A percentile compares a stretch with the other conserved stretches of the same genome.
These are phyloP conservation scores for Anastrepha ludens DNA, from an alignment of 1,140 invertebrate species.

Conservation along the genomic window DNA sequence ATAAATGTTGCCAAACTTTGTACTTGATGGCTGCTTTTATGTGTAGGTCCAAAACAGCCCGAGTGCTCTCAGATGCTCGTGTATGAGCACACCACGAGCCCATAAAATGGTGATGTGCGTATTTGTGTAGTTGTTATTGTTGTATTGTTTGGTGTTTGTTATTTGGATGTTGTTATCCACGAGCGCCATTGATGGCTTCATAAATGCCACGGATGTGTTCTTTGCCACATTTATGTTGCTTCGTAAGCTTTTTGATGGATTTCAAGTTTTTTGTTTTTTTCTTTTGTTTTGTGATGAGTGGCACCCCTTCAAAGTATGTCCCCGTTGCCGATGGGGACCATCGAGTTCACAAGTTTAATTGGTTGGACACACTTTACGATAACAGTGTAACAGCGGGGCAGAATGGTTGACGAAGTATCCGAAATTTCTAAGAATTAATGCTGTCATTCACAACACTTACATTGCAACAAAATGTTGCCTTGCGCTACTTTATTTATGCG, in stretches of 20 bases:
- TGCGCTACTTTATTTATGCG: background rate
- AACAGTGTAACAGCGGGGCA: background rate
- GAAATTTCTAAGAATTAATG: slow-evolving; percentile 51
- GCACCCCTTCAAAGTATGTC: background rate
- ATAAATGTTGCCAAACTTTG: slow-evolving; percentile 58
- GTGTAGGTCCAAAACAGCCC: slow-evolving; percentile 39
- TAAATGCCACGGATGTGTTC: slow-evolving; percentile 62
- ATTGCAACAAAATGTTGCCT: slow-evolving; percentile 37
- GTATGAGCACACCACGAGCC: background rate
- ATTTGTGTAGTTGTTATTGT: background rate
- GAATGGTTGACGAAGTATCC: background rate
- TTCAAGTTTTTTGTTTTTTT: background rate
- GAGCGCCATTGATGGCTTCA: slow-evolving; percentile 73
- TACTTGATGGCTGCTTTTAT: slow-evolving; percentile 55
- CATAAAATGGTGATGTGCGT: slow-evolving; percentile 28
- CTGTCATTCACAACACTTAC: slow-evolving; percentile 42
- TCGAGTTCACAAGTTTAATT: slow-evolving; percentile 43
- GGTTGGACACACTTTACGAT: slow-evolving; percentile 50
- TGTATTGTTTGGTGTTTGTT: slow-evolving; percentile 8
- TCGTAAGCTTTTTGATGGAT: slow-evolving; percentile 50
- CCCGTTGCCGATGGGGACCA: background rate
- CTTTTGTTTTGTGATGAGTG: background rate
- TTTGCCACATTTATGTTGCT: slow-evolving; percentile 43
- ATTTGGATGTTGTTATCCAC: slow-evolving; percentile 60
- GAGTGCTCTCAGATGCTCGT: background rate